Percentiles rank a stretch among this genome's conserved stretches.
Evolutionary conservation across 2,797 vertebrate species (phyloP).

Genomic region (Labroides dimidiatus): DNA sequence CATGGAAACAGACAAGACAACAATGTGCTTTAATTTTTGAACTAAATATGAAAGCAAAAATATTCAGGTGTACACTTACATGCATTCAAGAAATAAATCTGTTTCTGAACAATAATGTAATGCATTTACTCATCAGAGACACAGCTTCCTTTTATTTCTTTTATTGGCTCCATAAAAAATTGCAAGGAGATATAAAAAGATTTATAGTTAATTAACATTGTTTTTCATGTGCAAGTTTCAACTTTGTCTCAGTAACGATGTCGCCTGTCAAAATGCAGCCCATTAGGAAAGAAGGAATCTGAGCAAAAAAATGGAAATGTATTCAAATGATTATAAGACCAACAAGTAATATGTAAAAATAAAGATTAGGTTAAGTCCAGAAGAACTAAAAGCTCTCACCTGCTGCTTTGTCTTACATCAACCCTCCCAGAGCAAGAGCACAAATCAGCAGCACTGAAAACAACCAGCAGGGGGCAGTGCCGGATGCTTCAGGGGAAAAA

Average conservation of each 20-base stretch:
- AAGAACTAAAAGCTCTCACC: slow-evolving; percentile 21
- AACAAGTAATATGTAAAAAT: neutral
- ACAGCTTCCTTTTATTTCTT: neutral
- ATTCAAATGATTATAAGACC: no score
- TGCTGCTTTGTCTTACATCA: slow-evolving; percentile 17
- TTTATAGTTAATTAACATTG: neutral
- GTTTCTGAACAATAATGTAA: neutral
- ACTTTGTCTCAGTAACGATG: neutral
- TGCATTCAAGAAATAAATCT: neutral
- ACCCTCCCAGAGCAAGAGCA: slow-evolving; percentile 18
- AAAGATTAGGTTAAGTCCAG: neutral
- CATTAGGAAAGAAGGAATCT: slow-evolving; percentile 9
- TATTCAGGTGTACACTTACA: neutral
- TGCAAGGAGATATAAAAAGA: neutral
- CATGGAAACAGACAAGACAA: no score
- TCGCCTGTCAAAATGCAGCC: neutral
- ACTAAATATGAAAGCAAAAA: neutral
- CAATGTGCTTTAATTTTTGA: neutral
- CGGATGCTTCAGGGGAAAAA: slow-evolving; percentile 53
- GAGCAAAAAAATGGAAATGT: neutral
- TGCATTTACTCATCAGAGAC: neutral
- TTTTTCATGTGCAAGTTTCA: neutral
- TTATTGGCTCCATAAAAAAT: neutral
- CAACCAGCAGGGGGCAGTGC: slow-evolving; percentile 62
- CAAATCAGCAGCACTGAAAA: slow-evolving; percentile 36